Evolutionary conservation across 2,888 invertebrate species (phyloP), one percentile per base, ranked within the genome.

Genomic region (Ellobium chinense): DNA sequence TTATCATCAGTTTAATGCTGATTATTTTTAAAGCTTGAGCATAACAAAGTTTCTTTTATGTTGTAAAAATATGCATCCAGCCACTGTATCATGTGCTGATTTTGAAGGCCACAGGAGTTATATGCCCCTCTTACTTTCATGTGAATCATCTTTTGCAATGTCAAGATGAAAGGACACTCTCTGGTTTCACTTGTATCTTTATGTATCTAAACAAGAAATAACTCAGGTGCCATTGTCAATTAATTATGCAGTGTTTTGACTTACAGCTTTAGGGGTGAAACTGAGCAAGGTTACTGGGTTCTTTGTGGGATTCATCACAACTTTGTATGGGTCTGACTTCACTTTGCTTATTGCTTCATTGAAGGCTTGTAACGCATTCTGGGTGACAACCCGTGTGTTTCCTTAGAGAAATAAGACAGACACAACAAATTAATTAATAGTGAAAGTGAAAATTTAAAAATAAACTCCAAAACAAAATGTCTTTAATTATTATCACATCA

Each of bases 351-450:
- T 95, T 93, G 99, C 99, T 62, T 97, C 97, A 94, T 99, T 94
- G 89, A 95, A 95, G 78, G 92, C 94, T 90, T 95, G 95, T 63
- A 95, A 91, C 62, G 94, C 94, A 82, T 92, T 91, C 93, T 99
- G 99, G 0, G 98, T 96, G 86, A 99, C 97, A 0, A 99, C 98
- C 84, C 98, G 95, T 0, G 99, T 98, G 92, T 99, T 99, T 24
- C 94, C 94, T 94, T n/a, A n/a, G n/a, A 58, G 5, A 58, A 21
- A n/a, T 7, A 58, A 21, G n/a, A 58, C n/a, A n/a, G 18, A 58
- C 21, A 58, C n/a, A 58, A 58, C 12, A 21, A 21, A n/a, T 58
- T 58, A n/a, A 58, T 24, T 58, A 24, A n/a, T n/a, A 24, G 24
- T 58, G 58, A 58, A 58, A 58, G 58, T 58, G 24, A n/a, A 5